phyloP scores from a whole-genome alignment of 1,140 invertebrate species.

The Megalonaias nervosa region DNA sequence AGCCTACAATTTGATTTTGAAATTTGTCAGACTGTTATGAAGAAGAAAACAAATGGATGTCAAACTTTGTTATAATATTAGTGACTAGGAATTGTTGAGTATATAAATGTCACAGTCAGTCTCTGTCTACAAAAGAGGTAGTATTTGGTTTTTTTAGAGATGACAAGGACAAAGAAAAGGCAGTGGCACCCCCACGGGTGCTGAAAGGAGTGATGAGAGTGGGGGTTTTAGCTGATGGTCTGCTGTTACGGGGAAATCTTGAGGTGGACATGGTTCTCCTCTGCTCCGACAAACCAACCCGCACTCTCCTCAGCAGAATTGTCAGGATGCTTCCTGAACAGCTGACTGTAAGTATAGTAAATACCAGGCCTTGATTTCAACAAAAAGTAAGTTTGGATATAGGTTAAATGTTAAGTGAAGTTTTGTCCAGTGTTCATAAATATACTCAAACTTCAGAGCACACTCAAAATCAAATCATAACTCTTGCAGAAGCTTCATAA shows the following conservation, averaged over 20 bases:
- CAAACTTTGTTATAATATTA: too few species aligned
- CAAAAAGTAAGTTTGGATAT: too few species aligned
- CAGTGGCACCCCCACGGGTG: slow-evolving; percentile 74
- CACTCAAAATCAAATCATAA: too few species aligned
- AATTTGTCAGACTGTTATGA: too few species aligned
- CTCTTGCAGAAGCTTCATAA: too few species aligned
- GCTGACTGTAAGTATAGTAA: slow-evolving; percentile 14
- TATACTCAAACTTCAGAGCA: too few species aligned
- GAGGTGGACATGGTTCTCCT: slow-evolving; percentile 91
- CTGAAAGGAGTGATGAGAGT: slow-evolving; percentile 96
- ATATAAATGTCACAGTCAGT: not conserved
- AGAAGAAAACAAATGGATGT: too few species aligned
- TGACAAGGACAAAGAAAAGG: slow-evolving; percentile 60
- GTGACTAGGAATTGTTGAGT: too few species aligned
- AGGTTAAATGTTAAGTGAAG: too few species aligned
- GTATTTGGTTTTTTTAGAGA: slow-evolving; percentile 19
- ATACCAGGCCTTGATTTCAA: too few species aligned
- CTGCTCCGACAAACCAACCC: slow-evolving; percentile 92
- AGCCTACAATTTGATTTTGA: too few species aligned
- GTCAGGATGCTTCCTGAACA: slow-evolving; percentile 82
- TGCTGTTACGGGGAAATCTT: slow-evolving; percentile 88
- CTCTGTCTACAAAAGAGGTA: not conserved
- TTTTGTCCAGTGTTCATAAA: too few species aligned
- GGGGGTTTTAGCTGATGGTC: slow-evolving; percentile 91
- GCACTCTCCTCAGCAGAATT: slow-evolving; percentile 85